These are phyloP conservation scores for Herminia tarsipennalis DNA, from an alignment of 2,888 invertebrate genomes.

Conservation along the genomic window DNA sequence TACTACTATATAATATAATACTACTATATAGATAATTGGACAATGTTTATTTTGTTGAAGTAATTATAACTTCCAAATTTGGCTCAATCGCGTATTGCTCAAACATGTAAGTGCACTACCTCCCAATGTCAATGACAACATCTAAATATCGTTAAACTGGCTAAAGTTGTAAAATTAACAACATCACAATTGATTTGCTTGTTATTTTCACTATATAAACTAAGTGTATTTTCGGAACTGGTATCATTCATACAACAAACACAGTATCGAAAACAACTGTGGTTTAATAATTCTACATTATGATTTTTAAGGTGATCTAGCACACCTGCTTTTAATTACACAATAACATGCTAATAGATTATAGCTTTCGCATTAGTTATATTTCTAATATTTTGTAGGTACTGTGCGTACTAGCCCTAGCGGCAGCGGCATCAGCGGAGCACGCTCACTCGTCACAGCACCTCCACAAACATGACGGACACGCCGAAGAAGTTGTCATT, in stretches of 20 bases:
- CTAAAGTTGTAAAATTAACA: neutral
- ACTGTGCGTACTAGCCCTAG: constrained; percentile 37
- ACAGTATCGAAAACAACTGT: neutral
- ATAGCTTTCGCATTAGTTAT: too few relatives aligned
- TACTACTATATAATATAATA: too few relatives aligned
- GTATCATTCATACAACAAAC: neutral
- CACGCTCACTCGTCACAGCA: too few relatives aligned
- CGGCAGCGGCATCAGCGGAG: too few relatives aligned
- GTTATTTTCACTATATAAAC: neutral
- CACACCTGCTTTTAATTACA: too few relatives aligned
- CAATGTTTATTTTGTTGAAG: too few relatives aligned
- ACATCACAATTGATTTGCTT: neutral
- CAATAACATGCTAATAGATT: neutral
- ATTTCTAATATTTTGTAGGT: constrained; percentile 31
- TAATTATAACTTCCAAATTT: too few relatives aligned
- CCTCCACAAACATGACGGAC: too few relatives aligned
- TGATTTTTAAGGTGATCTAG: constrained; percentile 46
- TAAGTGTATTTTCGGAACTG: neutral
- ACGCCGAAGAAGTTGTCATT: too few relatives aligned
- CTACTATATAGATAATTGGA: too few relatives aligned
- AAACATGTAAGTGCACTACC: too few relatives aligned
- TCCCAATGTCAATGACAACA: neutral
- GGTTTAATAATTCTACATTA: neutral
- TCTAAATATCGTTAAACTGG: neutral
- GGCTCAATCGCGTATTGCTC: too few relatives aligned